Percentiles rank a stretch among this genome's conserved stretches.
These are phyloP conservation scores for Tetragonula clypearis DNA, from an alignment of 1,140 invertebrate genomes.

Conservation along the genomic window DNA sequence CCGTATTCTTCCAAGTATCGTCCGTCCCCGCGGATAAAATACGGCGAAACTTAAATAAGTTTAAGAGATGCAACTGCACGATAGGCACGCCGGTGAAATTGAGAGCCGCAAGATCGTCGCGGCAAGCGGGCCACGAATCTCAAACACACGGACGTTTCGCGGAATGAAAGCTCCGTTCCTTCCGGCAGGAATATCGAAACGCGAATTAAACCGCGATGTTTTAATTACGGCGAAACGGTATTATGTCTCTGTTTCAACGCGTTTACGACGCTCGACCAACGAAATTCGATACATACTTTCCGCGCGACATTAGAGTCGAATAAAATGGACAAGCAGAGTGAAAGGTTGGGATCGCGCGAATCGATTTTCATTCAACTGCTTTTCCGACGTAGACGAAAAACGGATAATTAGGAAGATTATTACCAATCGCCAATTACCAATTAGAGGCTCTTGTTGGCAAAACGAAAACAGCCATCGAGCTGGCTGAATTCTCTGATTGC, in stretches of 20 bases:
- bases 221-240: slow-evolving; percentile 43
- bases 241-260: neutral
- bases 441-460: slow-evolving; percentile 22
- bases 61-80: slow-evolving; percentile 67
- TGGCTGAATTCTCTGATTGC: neutral
- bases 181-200: slow-evolving; percentile 23
- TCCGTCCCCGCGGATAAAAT: slow-evolving; percentile 60
- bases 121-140: slow-evolving; percentile 12
- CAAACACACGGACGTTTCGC: slow-evolving; percentile 25
- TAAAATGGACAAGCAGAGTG: neutral
- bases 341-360: neutral
- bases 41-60: slow-evolving; percentile 71
- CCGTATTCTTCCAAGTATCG: slow-evolving; percentile 55
- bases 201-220: slow-evolving; percentile 10
- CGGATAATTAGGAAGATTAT: slow-evolving; percentile 54
- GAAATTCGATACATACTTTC: neutral
- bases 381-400: slow-evolving; percentile 26
- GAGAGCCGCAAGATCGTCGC: slow-evolving; percentile 31
- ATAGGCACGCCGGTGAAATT: slow-evolving; percentile 65
- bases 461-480: neutral
- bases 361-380: neutral
- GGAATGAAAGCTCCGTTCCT: slow-evolving; percentile 33
- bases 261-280: neutral
- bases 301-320: neutral
- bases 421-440: slow-evolving; percentile 38